Base-by-base conservation (phyloP, 2,797 vertebrate genomes). In the Micropoecilia bifurca region DNA sequence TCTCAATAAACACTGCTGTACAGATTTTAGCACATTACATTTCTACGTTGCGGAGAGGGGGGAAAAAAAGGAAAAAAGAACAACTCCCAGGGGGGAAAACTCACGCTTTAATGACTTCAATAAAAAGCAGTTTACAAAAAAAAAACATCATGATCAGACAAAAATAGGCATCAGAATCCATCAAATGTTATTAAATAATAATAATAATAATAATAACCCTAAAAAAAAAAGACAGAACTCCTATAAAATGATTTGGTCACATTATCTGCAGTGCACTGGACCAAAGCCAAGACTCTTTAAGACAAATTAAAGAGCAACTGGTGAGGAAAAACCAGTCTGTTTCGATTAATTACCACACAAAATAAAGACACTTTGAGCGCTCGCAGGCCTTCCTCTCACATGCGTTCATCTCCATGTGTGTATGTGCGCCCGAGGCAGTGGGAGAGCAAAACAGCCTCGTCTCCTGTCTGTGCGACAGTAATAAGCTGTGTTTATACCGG, bases 401-500 rank as follows among this genome's bases (percentile, higher is more conserved):
- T 66, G 77, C 81, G 43, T 43, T 80, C 57, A 9, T 57, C 57
- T 71, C 55, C 36, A 69, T 68, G 43, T 53, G 61, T 57, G 4
- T 53, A 61, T 28, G 36, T 75, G 72, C 36, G 82, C 43, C 33
- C 61, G 74, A 78, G 77, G 83, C 81, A 39, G 81, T 75, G 66
- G 68, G 76, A 80, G 66, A 71, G 78, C 48, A 75, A 80, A 78
- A 85, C 79, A 77, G 80, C 79, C 55, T 80, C 84, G 80, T 79
- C 63, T 78, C 75, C 72, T 53, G 63, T 88, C 88, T 78, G 74
- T 36, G 46, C 91, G 93, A 91, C 91, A 91, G 90, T 91, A 95
- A 95, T 93, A 91, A 92, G 92, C 86, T 90, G 91, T 94, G 89
- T 92, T 94, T 93, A 89, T 88, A 92, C 90, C 84, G 39, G 85